These are phyloP conservation scores for Musca vetustissima DNA, from an alignment of 1,140 invertebrate species.

Conservation along the genomic window DNA sequence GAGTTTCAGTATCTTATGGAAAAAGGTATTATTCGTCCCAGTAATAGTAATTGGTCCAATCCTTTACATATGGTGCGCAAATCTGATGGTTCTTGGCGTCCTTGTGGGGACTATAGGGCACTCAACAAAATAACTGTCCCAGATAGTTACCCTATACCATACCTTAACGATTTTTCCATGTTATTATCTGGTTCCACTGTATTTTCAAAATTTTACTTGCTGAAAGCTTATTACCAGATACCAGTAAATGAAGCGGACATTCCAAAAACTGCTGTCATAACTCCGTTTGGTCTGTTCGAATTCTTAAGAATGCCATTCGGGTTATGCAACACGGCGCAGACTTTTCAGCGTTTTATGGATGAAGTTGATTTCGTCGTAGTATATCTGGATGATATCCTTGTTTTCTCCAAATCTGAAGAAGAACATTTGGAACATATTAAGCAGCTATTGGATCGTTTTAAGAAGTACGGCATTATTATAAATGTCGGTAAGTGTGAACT, in stretches of 20 bases:
- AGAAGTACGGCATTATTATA: too few species aligned
- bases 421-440: constrained; percentile 41
- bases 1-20: not conserved
- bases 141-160: not conserved
- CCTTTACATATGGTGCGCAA: not conserved
- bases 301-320: constrained; percentile 10
- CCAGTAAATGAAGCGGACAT: not conserved
- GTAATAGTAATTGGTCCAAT: not conserved
- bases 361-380: constrained; percentile 43
- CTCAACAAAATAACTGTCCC: too few species aligned
- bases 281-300: constrained; percentile 8
- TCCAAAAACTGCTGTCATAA: constrained; percentile 5
- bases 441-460: constrained; percentile 33
- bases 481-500: too few species aligned
- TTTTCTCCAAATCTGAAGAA: constrained; percentile 41
- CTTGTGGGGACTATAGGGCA: not conserved
- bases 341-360: constrained; percentile 59
- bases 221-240: constrained; percentile 14
- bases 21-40: not conserved
- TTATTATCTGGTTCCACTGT: not conserved
- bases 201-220: not conserved
- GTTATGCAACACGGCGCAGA: constrained; percentile 6
- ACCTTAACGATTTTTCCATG: not conserved
- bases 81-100: not conserved
- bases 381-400: constrained; percentile 61